Evolutionary conservation across 2,113 vertebrate species (phyloP), one percentile per base, ranked within the genome.

Genomic region (Pangasianodon gigas): DNA sequence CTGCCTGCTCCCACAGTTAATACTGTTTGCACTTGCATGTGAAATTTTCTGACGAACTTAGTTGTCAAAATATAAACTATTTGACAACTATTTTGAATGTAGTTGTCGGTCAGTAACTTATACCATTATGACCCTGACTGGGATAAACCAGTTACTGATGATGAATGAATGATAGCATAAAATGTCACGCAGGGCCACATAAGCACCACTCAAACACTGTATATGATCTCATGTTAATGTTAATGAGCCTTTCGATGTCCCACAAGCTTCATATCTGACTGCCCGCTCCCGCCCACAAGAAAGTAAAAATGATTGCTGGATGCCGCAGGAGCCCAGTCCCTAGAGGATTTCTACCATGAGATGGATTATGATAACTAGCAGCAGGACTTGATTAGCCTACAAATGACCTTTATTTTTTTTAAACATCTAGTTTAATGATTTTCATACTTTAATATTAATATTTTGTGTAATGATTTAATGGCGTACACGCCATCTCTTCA

Each of bases 141-240:
- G 77, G 26, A 80, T 80, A 80, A 80, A 82, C 29, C 29, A 54
- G 79, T 82, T 82, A 54, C 79, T 82, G 51, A 54, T 81, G 48
- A 81, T 52, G 48, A 80, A 52, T 80, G 14, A 80, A 52, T 2
- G 24, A 81, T 54, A 41, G 71, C 41, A 24, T 3, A 44, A 75
- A 75, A 21, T 44, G 16, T 37, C 67, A 37, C 32, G 16, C 5
- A 69, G 32, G 14, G n/a, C 32, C 16, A 41, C 32, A 8, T 10
- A 29, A 65, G 62, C 60, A 65, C 60, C 26, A 6, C 56, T 4
- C 32, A 71, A 19, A 1, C 18, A 41, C 37, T 41, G 37, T 74
- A 41, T 74, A 74, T 21, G 71, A 41, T 19, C 37, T 9, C 18
- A n/a, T 80, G 29, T 16, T 52, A 14, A 80, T n/a, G 14, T n/a